Conservation (phyloP, 2,113 vertebrate species). For the Tilapia sparmanii region DNA sequence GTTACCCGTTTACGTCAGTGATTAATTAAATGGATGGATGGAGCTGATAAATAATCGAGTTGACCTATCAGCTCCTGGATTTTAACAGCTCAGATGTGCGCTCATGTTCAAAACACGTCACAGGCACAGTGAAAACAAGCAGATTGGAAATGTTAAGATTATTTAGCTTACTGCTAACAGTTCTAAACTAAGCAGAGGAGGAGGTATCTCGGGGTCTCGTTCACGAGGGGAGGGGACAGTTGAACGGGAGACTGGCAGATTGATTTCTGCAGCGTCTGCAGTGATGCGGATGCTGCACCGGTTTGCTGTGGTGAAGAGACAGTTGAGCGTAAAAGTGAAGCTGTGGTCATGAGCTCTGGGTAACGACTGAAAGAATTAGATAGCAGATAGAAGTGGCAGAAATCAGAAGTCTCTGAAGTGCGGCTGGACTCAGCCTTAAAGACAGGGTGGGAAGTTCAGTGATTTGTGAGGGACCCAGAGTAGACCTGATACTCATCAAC, state of each 20-base stretch:
- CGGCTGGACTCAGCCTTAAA: background rate
- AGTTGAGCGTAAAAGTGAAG: background rate
- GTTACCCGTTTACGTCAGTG: accelerated
- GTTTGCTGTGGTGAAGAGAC: background rate
- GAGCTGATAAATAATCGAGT: background rate
- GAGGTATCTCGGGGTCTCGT: accelerated
- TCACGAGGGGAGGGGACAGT: accelerated
- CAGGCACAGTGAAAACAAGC: background rate
- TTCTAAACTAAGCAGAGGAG: background rate
- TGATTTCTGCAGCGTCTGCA: background rate
- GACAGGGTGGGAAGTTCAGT: background rate
- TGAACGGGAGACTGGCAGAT: accelerated
- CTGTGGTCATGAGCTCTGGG: background rate
- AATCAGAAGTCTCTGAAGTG: background rate
- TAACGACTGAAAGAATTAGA: background rate
- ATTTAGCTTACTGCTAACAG: background rate
- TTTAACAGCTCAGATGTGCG: background rate
- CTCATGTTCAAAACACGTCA: accelerated
- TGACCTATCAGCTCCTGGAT: background rate
- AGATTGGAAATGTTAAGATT: accelerated
- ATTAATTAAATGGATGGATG: accelerated
- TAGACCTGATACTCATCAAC: background rate
- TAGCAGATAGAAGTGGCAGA: background rate
- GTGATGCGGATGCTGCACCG: background rate
- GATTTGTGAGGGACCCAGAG: background rate